Percentiles rank a stretch among this genome's conserved stretches.
phyloP scores from a whole-genome alignment of 2,888 invertebrate species.

The Dolichomitus sp. region DNA sequence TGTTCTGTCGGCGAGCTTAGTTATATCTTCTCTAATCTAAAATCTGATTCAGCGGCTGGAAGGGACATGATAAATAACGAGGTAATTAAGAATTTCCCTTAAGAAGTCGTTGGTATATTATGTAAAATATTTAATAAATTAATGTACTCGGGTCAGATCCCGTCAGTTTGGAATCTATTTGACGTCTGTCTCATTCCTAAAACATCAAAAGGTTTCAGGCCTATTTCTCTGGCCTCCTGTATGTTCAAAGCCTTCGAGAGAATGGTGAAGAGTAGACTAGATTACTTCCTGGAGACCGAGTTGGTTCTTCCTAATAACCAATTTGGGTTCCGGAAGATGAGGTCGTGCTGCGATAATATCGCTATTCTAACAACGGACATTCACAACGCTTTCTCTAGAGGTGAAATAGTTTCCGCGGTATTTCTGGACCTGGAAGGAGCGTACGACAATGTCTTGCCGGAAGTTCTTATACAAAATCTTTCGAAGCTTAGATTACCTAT shows the following conservation, averaged over 20 bases:
- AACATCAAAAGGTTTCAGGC: background rate
- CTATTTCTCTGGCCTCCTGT: background rate
- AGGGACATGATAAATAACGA: background rate
- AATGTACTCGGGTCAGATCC: constrained; percentile 7
- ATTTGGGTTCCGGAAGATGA: constrained; percentile 38
- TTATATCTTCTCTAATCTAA: background rate
- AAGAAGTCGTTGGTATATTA: background rate
- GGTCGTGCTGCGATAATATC: constrained; percentile 32
- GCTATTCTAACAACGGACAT: constrained; percentile 41
- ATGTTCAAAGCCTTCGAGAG: background rate
- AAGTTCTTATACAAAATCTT: background rate
- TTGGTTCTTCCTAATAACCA: constrained; percentile 11
- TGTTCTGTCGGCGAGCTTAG: too few relatives aligned
- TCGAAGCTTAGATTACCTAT: constrained; percentile 16
- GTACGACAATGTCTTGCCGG: constrained; percentile 45
- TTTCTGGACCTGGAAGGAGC: constrained; percentile 61
- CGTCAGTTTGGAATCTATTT: background rate
- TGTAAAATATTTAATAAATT: constrained; percentile 5
- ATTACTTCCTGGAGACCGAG: background rate
- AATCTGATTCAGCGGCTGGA: background rate
- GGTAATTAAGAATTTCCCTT: background rate
- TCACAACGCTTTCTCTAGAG: constrained; percentile 24
- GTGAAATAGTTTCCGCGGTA: background rate
- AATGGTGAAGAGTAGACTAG: background rate
- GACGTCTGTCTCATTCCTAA: background rate